A percentile compares a stretch with the other conserved stretches of the same genome.
Evolutionary conservation across 2,888 invertebrate species (phyloP).

Genomic region (Andrena minutula): DNA sequence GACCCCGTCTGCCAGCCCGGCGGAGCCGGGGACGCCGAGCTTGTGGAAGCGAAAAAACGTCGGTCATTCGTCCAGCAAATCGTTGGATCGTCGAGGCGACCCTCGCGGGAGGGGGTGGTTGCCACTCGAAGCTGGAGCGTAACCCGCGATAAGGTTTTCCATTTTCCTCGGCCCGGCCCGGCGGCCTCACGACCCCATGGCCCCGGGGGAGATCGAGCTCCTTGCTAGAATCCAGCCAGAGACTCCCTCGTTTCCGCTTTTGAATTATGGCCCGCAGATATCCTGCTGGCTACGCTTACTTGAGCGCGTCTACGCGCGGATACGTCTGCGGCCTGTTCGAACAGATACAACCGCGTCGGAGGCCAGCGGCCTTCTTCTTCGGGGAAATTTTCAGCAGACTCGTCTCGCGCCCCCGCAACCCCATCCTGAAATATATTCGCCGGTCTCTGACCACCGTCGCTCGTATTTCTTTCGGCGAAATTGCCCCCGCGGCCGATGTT

Average conservation of each 20-base stretch:
- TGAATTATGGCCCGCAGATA: conserved; percentile 77
- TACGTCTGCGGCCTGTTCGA: conserved; percentile 30
- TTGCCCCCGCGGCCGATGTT: too few relatives aligned
- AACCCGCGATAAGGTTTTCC: conserved; percentile 77
- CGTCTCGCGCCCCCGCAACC: not conserved
- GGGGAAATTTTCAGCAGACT: conserved; percentile 28
- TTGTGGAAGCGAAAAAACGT: conserved; percentile 60
- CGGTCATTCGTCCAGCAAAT: conserved; percentile 76
- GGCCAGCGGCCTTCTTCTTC: conserved; percentile 11
- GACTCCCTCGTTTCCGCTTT: conserved; percentile 59
- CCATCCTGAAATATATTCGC: conserved; percentile 14
- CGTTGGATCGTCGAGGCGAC: conserved; percentile 63
- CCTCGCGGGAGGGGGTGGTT: conserved; percentile 42
- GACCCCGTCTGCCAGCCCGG: not conserved
- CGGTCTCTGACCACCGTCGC: not conserved
- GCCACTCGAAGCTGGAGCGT: conserved; percentile 53
- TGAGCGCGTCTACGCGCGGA: conserved; percentile 30
- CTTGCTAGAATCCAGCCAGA: conserved; percentile 51
- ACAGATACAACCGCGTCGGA: conserved; percentile 1
- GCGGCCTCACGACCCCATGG: conserved; percentile 3
- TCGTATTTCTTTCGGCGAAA: conserved; percentile 12
- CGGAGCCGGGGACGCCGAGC: not conserved
- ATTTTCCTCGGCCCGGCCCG: conserved; percentile 67
- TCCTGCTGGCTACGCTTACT: conserved; percentile 69
- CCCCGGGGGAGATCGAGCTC: conserved; percentile 52